Evolutionary conservation across 1,140 invertebrate genomes (phyloP).

Genomic region (Scaptomyza graminum): DNA sequence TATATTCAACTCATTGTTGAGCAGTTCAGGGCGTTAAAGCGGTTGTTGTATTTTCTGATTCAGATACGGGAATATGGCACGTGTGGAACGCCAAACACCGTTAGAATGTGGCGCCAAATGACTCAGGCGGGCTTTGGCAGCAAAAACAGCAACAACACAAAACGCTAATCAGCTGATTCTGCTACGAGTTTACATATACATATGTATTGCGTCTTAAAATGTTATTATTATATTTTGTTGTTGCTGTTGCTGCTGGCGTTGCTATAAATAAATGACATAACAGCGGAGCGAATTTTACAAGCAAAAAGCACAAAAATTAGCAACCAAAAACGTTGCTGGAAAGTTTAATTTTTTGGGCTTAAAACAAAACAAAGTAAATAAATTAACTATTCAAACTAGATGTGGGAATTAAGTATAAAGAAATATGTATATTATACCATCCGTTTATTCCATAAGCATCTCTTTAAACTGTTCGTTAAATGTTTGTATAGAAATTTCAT

Average conservation of each 20-base stretch:
- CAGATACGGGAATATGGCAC: slow-evolving; percentile 15
- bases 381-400: slow-evolving; percentile 35
- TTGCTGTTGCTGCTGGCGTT: slow-evolving; percentile 12
- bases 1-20: slow-evolving; percentile 26
- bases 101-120: neutral
- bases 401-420: neutral
- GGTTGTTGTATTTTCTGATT: neutral
- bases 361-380: slow-evolving; percentile 11
- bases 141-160: neutral
- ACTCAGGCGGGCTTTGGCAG: neutral
- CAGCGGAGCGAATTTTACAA: neutral
- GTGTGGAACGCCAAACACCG: neutral
- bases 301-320: neutral
- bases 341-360: slow-evolving; percentile 30
- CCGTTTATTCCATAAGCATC: neutral
- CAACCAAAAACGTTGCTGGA: slow-evolving; percentile 37
- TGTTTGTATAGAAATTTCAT: neutral
- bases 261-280: slow-evolving; percentile 40
- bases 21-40: slow-evolving; percentile 3
- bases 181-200: neutral
- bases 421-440: neutral
- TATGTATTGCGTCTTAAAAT: slow-evolving; percentile 42
- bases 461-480: neutral
- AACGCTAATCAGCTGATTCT: slow-evolving; percentile 47
- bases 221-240: slow-evolving; percentile 2